Conservation (phyloP, 2,113 vertebrate species). For the Propithecus coquereli region DNA sequence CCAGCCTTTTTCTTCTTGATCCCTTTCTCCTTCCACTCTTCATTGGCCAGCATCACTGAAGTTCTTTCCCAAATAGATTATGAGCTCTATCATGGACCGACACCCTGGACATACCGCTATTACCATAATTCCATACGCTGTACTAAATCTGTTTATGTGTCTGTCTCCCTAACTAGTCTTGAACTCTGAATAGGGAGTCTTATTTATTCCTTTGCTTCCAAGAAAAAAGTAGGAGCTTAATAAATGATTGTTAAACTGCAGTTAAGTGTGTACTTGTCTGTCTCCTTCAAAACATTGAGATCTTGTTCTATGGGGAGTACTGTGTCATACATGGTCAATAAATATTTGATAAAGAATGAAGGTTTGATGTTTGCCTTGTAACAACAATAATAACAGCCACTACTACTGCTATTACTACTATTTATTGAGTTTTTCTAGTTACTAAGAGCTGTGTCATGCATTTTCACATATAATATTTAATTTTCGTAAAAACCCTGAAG, state of each 20-base stretch:
- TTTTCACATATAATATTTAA: conserved; percentile 22
- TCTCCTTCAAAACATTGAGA: neutral
- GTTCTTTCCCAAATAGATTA: neutral
- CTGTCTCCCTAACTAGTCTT: neutral
- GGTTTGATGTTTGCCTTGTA: conserved; percentile 1
- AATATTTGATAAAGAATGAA: neutral
- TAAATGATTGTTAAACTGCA: neutral
- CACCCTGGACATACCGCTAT: neutral
- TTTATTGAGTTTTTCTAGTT: neutral
- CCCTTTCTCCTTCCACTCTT: neutral
- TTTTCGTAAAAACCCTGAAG: neutral
- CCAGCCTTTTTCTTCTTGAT: neutral
- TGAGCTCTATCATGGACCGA: neutral
- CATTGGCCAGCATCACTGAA: neutral
- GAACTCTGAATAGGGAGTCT: neutral
- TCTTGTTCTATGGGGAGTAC: neutral
- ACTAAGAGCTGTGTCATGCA: neutral
- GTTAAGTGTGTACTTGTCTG: neutral
- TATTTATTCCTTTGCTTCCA: neutral
- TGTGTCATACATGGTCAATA: neutral
- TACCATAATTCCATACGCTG: neutral
- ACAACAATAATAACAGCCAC: neutral
- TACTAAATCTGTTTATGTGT: neutral
- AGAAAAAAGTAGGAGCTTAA: neutral
- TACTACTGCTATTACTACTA: neutral